phyloP scores from a whole-genome alignment of 2,113 vertebrate genomes.

The Geococcyx californianus region DNA sequence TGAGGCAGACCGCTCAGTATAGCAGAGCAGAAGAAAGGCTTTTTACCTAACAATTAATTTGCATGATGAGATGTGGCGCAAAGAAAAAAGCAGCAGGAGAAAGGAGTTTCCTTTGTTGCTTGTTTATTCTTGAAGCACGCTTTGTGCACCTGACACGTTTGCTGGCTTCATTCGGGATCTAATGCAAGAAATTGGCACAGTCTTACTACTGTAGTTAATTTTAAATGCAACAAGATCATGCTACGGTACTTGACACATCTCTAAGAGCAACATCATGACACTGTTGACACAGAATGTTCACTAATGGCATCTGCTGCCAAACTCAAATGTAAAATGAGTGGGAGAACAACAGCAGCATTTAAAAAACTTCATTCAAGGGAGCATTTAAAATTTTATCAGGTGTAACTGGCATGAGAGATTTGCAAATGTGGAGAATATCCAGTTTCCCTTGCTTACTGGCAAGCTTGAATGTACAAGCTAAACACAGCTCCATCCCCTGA shows the following conservation, averaged over 20 bases:
- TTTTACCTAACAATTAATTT: background rate
- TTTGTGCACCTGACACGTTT: conserved; percentile 32
- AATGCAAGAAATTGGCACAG: conserved; percentile 32
- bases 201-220: conserved; percentile 25
- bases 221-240: conserved; percentile 42
- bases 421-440: conserved; percentile 28
- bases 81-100: background rate
- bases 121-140: background rate
- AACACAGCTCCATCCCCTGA: background rate
- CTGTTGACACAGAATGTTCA: conserved; percentile 34
- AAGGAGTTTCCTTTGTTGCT: background rate
- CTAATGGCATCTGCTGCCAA: conserved; percentile 51
- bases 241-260: conserved; percentile 29
- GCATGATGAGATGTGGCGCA: background rate
- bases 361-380: conserved; percentile 55
- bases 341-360: conserved; percentile 43
- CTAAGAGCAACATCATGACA: conserved; percentile 25
- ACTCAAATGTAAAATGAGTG: conserved; percentile 24
- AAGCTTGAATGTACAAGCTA: background rate
- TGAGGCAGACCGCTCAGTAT: background rate
- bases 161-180: background rate
- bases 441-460: background rate
- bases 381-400: conserved; percentile 66
- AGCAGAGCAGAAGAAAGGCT: background rate
- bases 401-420: conserved; percentile 4